Evolutionary conservation across 2,797 vertebrate species (phyloP), one percentile per base, ranked within the genome.

Genomic region (Anabas testudineus): DNA sequence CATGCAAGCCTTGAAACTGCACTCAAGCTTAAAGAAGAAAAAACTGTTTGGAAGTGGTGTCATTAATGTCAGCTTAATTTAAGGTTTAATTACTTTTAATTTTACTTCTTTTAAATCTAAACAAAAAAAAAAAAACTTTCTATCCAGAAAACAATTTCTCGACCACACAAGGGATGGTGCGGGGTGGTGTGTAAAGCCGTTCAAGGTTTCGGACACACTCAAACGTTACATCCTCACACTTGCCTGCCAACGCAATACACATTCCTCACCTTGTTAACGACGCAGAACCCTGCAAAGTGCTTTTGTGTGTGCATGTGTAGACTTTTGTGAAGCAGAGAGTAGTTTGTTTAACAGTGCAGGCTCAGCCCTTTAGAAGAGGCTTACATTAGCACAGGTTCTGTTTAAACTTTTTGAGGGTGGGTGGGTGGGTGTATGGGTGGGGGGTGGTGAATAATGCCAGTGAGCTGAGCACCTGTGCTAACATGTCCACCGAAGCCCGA

Each of bases 231-330:
- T 77, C 70, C 61, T 90, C 82, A 64, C 86, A 85, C 84, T 30
- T 45, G 22, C 26, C 42, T 68, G 82, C 81, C 78, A 81, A 85
- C 74, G 62, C 65, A 1, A 16, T 47, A 74, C 70, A 84, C 87
- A 92, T 92, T 92, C 89, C 89, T 89, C 86, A 77, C 80, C 64
- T 87, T 88, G 87, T 85, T 83, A 76, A 85, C 14, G 77, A 71
- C 74, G 81, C 64, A 58, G 69, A 68, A 63, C 73, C 67, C 72
- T 78, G 80, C 60, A 76, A 57, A 68, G 84, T 67, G 71, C 2
- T 24, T 71, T 16, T 80, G 68, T 57, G 58, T 37, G 43, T 7
- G 78, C 47, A 19, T 62, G 66, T 39, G 69, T n/a, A n/a, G 10
- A 24, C 46, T 13, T 49, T 60, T 78, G 71, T 39, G 66, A 67